A percentile compares a stretch with the other conserved stretches of the same genome.
Evolutionary conservation across 2,797 vertebrate species (phyloP).

Genomic region (Hippocampus kuda): DNA sequence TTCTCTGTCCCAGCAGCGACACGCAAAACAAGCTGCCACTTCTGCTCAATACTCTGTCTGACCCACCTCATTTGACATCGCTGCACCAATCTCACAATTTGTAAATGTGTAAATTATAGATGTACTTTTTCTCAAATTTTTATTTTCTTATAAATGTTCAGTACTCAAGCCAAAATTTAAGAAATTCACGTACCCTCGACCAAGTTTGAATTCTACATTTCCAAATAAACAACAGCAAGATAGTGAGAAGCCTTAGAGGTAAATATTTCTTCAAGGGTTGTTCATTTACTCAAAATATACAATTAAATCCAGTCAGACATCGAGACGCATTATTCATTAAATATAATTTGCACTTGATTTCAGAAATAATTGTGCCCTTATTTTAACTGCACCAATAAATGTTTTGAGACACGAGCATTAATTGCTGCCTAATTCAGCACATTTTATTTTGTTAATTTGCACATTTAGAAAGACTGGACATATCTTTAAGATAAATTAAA

Average conservation of each 20-base stretch:
- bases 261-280: not conserved
- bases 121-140: not conserved
- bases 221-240: not conserved
- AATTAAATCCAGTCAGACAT: slow-evolving; percentile 6
- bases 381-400: slow-evolving; percentile 4
- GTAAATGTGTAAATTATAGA: not conserved
- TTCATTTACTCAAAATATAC: not conserved
- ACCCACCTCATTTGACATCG: not conserved
- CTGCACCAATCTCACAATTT: not conserved
- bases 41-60: slow-evolving; percentile 24
- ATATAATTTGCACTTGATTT: slow-evolving; percentile 5
- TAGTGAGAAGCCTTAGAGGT: not conserved
- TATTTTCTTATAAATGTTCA: not conserved
- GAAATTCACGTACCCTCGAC: too few relatives aligned
- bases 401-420: not conserved
- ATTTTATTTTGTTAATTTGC: slow-evolving; percentile 1
- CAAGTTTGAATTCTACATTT: not conserved
- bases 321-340: slow-evolving; percentile 1
- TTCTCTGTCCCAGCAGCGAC: slow-evolving; percentile 45
- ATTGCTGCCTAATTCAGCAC: slow-evolving; percentile 13
- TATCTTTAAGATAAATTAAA: not conserved
- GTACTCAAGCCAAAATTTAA: not conserved
- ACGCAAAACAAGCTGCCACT: slow-evolving; percentile 25
- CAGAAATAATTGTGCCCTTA: not conserved
- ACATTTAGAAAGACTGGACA: not conserved